Base-by-base conservation (phyloP, 2,888 invertebrate species). In the Cerastoderma edule region DNA sequence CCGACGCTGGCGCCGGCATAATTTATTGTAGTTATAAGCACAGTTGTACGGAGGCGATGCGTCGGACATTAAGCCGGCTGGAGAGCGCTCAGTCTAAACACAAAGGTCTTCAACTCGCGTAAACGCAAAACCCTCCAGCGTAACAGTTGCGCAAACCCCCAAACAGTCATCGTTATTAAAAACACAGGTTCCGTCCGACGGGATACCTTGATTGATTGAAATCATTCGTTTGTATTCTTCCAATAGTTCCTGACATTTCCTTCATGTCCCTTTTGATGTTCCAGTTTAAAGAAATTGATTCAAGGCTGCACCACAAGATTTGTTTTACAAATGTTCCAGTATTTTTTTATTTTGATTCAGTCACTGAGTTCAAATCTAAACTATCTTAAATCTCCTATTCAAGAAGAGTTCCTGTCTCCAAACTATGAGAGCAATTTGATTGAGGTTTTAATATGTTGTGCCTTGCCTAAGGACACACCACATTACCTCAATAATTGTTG, bases 31-130 rank as follows among this genome's bases (percentile, higher is more conserved):
- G 66, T 81, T 81, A 75, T 57, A 81, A 53, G 76, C 76, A 50
- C 76, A 66, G 32, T 77, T 80, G 24, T 66, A 71, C 66, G 69
- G n/a, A n/a, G n/a, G 54, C 3, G 67, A 56, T 24, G 65, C 70
- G 16, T 65, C 60, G 50, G 80, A 80, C 80, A 80, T 80, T 73
- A 80, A 74, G 80, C 73, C 67, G 77, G 73, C 57, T 73, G 65
- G 19, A 67, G 73, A 24, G 67, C 54, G 16, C n/a, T 39, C 54
- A 39, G 33, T 54, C 65, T 64, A 35, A 44, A 54, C 33, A 67
- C 53, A 54, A 56, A 35, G 28, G 54, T 56, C 54, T 67, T 67
- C 35, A 54, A 35, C 27, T 35, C 56, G 35, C 19, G 35, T 35
- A 54, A 33, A 44, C 44, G 64, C 46, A 68, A 48, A 65, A 30